Evolutionary conservation across 2,888 invertebrate genomes (phyloP).

Genomic region (Prostheceraeus crozeri): DNA sequence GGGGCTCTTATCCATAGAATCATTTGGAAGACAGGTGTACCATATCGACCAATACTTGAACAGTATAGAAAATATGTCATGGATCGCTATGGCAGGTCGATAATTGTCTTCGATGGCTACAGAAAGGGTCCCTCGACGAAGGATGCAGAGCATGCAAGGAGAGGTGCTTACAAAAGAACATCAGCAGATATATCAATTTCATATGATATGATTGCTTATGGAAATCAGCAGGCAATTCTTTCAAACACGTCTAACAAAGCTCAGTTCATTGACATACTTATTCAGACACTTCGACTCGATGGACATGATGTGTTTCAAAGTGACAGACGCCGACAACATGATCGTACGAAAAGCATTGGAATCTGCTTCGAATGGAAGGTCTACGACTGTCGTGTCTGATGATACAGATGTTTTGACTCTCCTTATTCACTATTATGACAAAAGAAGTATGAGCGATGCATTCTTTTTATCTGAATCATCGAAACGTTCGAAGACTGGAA

Average conservation of each 20-base stretch:
- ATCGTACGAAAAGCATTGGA: neutral
- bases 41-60: neutral
- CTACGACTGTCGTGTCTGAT: too few species aligned
- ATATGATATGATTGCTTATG: conserved; percentile 1
- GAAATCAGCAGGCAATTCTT: conserved; percentile 7
- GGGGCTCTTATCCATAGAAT: conserved; percentile 11
- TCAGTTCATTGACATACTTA: conserved; percentile 6
- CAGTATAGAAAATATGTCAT: conserved; percentile 12
- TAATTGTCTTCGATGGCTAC: neutral
- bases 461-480: too few species aligned
- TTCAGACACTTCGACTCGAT: neutral
- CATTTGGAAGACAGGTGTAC: conserved; percentile 11
- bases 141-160: conserved; percentile 6
- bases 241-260: neutral
- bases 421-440: too few species aligned
- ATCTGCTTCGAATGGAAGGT: neutral
- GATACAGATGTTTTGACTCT: too few species aligned
- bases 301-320: conserved; percentile 13
- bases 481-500: too few species aligned
- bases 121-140: conserved; percentile 7
- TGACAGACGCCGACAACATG: conserved; percentile 10
- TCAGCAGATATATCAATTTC: conserved; percentile 15
- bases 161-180: conserved; percentile 7
- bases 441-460: too few species aligned
- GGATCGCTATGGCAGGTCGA: conserved; percentile 9